Base-by-base conservation (phyloP, 92 coral and sea anemone species). In the Hydrozoanthus gracilis region DNA sequence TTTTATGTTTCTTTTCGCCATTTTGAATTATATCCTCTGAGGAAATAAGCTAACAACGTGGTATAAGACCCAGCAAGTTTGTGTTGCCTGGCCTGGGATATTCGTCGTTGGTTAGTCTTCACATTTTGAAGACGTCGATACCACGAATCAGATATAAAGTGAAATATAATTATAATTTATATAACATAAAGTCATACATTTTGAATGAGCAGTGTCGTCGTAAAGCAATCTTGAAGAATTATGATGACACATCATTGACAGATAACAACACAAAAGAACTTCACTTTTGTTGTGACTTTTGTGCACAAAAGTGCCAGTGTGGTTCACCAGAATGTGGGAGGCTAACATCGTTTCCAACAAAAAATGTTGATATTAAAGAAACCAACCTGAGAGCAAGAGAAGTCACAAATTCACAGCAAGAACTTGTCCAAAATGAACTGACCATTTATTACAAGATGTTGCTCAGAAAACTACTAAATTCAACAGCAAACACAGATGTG, bases 231-330 rank as follows among this genome's bases (percentile, higher is more conserved):
- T 46, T 91, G 79, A 83, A 87, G 20, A 85, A 90, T 83, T 90
- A 87, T 64, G 65, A 90, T 54, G 58, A 55, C n/a, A 71, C 75
- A 67, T 62, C 45, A 56, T 71, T 86, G n/a, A n/a, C n/a, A n/a
- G n/a, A n/a, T n/a, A n/a, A n/a, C n/a, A n/a, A n/a, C n/a, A n/a
- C n/a, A 45, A 76, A 14, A 16, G 39, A 71, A 54, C 72, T 14
- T 15, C 94, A 88, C 87, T 58, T 79, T 8, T 92, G 92, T 61
- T 89, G 90, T 88, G 94, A 92, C 78, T 27, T 66, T 77, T 92
- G 94, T 62, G 88, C 94, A 39, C 14, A 54, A 51, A 65, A 82
- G 39, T 92, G 94, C 72, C 51, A 85, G 46, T 92, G 94, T 88
- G 94, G 90, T 39, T 27, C 80, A 82, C 61, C 88, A 79, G 88